phyloP scores from a whole-genome alignment of 1,140 invertebrate genomes.

The Pogonus chalceus region DNA sequence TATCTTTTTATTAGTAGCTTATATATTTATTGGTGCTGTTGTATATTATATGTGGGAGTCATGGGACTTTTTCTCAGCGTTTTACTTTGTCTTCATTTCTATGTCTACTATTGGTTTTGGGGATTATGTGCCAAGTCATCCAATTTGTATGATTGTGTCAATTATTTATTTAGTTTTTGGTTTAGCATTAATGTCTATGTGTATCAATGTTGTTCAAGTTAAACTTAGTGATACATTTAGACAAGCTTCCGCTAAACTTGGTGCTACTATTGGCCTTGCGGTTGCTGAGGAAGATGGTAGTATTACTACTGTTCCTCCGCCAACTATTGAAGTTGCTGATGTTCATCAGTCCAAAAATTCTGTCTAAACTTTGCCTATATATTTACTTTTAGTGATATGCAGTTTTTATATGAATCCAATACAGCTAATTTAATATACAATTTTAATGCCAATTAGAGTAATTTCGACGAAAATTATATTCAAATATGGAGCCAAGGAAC shows the following conservation, averaged over 20 bases:
- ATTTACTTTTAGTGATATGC: too few relatives aligned
- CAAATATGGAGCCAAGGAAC: too few relatives aligned
- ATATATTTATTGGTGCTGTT: constrained; percentile 74
- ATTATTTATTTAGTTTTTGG: constrained; percentile 92
- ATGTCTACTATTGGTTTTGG: constrained; percentile 91
- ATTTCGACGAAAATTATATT: too few relatives aligned
- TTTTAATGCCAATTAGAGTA: too few relatives aligned
- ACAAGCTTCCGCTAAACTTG: constrained; percentile 74
- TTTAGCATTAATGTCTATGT: constrained; percentile 89
- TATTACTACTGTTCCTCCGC: constrained; percentile 24
- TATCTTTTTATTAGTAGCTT: constrained; percentile 66
- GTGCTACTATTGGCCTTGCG: constrained; percentile 72
- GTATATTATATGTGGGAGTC: constrained; percentile 67
- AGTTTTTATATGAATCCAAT: too few relatives aligned
- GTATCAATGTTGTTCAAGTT: constrained; percentile 92
- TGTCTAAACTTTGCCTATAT: not conserved
- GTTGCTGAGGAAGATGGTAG: constrained; percentile 54
- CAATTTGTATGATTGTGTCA: constrained; percentile 84
- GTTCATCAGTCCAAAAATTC: constrained; percentile 19
- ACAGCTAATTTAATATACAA: too few relatives aligned
- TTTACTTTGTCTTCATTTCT: constrained; percentile 92
- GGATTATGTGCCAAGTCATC: constrained; percentile 79
- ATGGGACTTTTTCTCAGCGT: constrained; percentile 80
- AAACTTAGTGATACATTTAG: constrained; percentile 72
- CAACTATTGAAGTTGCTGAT: constrained; percentile 27